These are phyloP conservation scores for Petrolisthes cinctipes DNA, from an alignment of 2,888 invertebrate genomes.

Conservation along the genomic window DNA sequence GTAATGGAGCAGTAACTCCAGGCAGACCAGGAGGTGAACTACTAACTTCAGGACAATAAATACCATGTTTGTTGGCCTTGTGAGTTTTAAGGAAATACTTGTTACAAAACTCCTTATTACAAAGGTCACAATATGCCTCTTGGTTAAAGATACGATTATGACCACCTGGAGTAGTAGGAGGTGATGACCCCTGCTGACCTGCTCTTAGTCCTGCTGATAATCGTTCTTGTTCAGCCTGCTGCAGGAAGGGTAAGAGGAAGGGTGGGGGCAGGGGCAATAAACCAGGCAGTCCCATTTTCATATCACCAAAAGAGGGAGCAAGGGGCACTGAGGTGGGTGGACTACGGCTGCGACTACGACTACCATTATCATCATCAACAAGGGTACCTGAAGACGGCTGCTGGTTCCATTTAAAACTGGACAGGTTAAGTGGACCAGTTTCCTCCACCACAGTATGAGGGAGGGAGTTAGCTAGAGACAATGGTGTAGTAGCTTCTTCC, in stretches of 20 bases:
- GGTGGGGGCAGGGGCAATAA: constrained; percentile 60
- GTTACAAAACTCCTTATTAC: constrained; percentile 81
- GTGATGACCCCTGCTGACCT: constrained; percentile 26
- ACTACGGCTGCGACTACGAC: constrained; percentile 15
- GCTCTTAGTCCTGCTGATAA: constrained; percentile 25
- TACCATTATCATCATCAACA: constrained; percentile 27
- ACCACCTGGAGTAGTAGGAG: constrained; percentile 27
- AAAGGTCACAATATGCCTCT: constrained; percentile 77
- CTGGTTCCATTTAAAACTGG: constrained; percentile 60
- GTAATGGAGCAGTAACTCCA: constrained; percentile 43
- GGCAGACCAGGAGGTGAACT: constrained; percentile 58
- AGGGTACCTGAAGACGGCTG: constrained; percentile 27
- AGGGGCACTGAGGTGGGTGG: constrained; percentile 60
- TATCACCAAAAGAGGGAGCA: constrained; percentile 63
- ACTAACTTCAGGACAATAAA: constrained; percentile 75
- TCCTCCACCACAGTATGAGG: constrained; percentile 46
- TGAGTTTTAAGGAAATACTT: constrained; percentile 88
- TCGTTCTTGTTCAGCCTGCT: constrained; percentile 47
- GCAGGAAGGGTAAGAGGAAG: constrained; percentile 63
- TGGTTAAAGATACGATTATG: constrained; percentile 67
- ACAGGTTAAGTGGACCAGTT: constrained; percentile 59
- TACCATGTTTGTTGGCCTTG: constrained; percentile 97
- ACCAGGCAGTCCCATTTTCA: constrained; percentile 54
- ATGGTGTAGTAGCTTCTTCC: constrained; percentile 36
- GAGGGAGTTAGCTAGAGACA: constrained; percentile 22